Base-by-base conservation (phyloP, 2,888 invertebrate species). In the Hipparchia sbordonii region DNA sequence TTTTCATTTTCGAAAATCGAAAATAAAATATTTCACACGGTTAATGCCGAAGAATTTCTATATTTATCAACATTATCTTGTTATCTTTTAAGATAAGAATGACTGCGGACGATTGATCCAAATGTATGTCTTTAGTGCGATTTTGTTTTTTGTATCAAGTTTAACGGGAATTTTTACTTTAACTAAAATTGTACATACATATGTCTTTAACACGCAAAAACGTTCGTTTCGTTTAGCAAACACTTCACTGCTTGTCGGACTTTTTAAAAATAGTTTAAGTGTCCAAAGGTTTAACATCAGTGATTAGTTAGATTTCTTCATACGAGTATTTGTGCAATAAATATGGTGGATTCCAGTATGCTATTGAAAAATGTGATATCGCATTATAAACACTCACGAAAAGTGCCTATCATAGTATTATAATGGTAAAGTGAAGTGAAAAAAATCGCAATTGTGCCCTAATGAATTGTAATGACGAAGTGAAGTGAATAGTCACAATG, bases 401-500 rank as follows among this genome's bases (percentile, higher is more conserved):
- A 39, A 39, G 39, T 39, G 39, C 39, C 39, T 39, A 39, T 39
- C 39, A 5, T 4, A 23, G 23, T 23, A 23, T 23, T 23, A 39
- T 39, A 39, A 39, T 39, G 39, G 39, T 39, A 5, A 39, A 39
- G 13, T 33, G 10, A 33, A 52, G 45, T 48, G 63, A 57, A 46
- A 57, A 57, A 23, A 67, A 9, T 51, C 2, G 13, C 13, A 61
- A 39, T 61, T 69, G 61, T 52, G 46, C 6, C 9, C 23, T n/a
- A 33, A 67, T 51, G 23, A 12, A 9, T 54, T 69, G 65, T 54
- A 33, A 7, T 48, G 68, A 61, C 76, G 72, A 67, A 74, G 56
- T 67, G 61, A 76, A 76, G 77, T 76, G 76, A 84, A 79, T 13
- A 57, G 59, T 83, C n/a, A 87, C 85, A 71, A 86, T 84, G 77